phyloP scores from a whole-genome alignment of 2,888 invertebrate species.

The Bombylius major region DNA sequence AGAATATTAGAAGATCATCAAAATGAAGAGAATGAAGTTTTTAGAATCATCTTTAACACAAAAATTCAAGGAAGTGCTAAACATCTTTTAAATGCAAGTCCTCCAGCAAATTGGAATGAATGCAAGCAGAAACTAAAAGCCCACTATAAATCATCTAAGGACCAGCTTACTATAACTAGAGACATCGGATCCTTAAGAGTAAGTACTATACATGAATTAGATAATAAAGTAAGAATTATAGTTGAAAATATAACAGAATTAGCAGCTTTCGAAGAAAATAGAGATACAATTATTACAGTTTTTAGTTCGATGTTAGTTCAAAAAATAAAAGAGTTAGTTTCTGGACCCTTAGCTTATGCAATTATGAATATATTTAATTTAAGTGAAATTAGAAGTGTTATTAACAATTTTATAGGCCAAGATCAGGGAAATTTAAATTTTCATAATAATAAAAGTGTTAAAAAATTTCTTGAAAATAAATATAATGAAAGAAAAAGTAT shows the following conservation, averaged over 20 bases:
- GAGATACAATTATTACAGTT: not conserved
- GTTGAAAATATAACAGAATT: constrained; percentile 7
- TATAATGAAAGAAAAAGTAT: no score
- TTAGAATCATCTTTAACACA: not conserved
- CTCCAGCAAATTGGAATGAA: not conserved
- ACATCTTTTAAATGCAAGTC: not conserved
- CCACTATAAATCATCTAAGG: not conserved
- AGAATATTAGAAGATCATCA: not conserved
- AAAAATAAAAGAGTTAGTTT: no score
- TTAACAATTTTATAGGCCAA: constrained; percentile 6
- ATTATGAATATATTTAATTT: no score
- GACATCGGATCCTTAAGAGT: not conserved
- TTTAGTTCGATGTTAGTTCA: constrained; percentile 8
- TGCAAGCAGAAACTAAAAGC: not conserved
- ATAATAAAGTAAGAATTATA: constrained; percentile 7
- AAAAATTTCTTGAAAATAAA: not conserved
- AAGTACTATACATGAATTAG: constrained; percentile 8
- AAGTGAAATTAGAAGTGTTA: no score
- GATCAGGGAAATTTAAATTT: constrained; percentile 1
- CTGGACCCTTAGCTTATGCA: no score
- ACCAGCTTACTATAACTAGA: not conserved
- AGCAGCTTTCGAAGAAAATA: constrained; percentile 6
- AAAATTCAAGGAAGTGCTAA: not conserved
- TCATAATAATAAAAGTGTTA: no score
- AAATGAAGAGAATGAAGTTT: not conserved